Base-by-base conservation (phyloP, 2,888 invertebrate species). In the Alviniconcha strummeri region DNA sequence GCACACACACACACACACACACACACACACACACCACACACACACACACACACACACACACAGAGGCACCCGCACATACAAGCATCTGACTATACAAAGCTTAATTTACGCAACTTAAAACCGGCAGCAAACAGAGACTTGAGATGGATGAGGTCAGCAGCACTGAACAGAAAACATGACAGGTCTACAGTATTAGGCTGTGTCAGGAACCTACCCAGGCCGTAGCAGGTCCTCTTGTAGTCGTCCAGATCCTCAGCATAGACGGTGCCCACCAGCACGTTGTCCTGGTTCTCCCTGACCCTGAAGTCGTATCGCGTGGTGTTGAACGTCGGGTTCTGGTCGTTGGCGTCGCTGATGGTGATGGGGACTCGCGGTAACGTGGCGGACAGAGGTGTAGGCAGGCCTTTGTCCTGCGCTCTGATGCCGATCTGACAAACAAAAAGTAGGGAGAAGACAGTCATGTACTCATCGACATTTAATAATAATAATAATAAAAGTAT, bases 241-340 rank as follows among this genome's bases (percentile, higher is more conserved):
- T 56, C 13, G 72, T 86, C 86, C 19, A 56, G 56, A 56, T 86
- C 86, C 67, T 60, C 15, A 13, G 85, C 86, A 11, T 71, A 60
- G 7, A 86, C 85, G 13, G 36, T 17, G 5, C 85, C 86, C 36
- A 86, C 75, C 17, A 7, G n/a, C 4, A 52, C 19, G 13, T 8
- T 0, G 5, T 7, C 67, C 4, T 54, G 57, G n/a, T 54, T 71
- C 54, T 86, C 86, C 0, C 52, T 15, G 15, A 84, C 81, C 0
- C 15, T 52, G 77, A 84, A 85, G 71, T 19, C 60, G 19, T 52
- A 72, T 13, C 11, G n/a, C 19, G 15, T 72, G 13, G 17, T 13
- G 55, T 74, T 64, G 82, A 86, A 86, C 57, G 54, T 52, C 36
- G 86, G 85, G 56, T 69, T 57, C 77, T 86, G 76, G 81, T 86